Evolutionary conservation across 2,888 invertebrate genomes (phyloP), one percentile per base, ranked within the genome.

Genomic region (Acrobeloides nanus): DNA sequence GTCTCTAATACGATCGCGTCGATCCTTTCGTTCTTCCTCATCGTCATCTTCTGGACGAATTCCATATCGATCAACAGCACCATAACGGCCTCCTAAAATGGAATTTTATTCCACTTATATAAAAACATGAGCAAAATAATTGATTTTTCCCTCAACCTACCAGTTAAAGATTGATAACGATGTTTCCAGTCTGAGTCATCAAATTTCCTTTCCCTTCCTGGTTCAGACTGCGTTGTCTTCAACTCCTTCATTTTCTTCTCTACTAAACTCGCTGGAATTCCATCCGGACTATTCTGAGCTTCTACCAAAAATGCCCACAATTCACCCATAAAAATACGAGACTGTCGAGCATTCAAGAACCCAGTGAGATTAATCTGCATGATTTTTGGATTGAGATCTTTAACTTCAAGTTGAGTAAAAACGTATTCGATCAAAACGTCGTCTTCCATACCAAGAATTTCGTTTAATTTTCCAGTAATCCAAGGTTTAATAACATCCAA

Each of bases 341-440:
- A 92, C 78, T 93, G 90, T 76, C 89, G 89, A 10, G 92, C 92
- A 75, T 97, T 95, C 55, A 99, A 80, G 77, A 99, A 99, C 38
- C 97, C 97, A 37, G 97, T 99, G 77, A 99, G 81, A 79, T 97
- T 97, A 74, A 99, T 99, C 82, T 99, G 95, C 85, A 97, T 95
- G 6, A 46, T 33, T 52, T 70, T 70, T 1, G 70, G 70, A 49
- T 71, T 65, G 42, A 70, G 23, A 32, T 64, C 87, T 75, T 88
- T 85, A 18, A 18, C 34, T 56, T 78, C 83, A 48, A 99, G 81
- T 77, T 97, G 95, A 78, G 93, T 93, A 79, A 92, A 89, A 62
- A 97, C 90, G 81, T 90, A 97, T 77, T 95, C 93, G 58, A 92
- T 87, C 61, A 99, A 86, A 32, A 99, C 97, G 77, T 97, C 97